Evolutionary conservation across 2,797 vertebrate species (phyloP).

Genomic region (Squalus acanthias): DNA sequence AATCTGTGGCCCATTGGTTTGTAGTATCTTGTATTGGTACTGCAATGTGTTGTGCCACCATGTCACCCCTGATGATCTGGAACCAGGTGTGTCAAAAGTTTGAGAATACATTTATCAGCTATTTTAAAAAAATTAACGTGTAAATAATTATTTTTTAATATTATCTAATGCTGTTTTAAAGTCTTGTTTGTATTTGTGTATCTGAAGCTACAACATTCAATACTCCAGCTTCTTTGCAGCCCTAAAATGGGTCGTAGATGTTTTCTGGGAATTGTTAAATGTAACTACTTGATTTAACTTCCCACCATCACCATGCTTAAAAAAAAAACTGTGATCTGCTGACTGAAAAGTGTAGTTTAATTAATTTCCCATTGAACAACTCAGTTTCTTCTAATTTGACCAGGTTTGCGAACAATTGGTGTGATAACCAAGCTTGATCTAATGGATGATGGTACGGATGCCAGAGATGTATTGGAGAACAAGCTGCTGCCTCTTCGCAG

Average conservation of each 20-base stretch:
- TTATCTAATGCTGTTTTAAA: background rate
- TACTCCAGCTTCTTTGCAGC: background rate
- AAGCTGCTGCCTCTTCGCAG: slow-evolving; percentile 80
- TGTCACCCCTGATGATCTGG: background rate
- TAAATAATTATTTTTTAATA: background rate
- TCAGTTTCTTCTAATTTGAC: background rate
- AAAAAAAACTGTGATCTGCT: background rate
- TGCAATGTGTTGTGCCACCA: background rate
- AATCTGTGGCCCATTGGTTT: background rate
- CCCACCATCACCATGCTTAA: background rate
- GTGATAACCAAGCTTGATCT: slow-evolving; percentile 90
- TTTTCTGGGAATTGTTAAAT: background rate
- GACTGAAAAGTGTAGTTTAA: background rate
- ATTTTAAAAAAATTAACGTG: background rate
- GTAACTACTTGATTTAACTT: background rate
- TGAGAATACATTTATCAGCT: background rate
- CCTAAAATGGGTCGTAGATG: background rate
- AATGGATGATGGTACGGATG: slow-evolving; percentile 88
- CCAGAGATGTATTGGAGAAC: slow-evolving; percentile 80
- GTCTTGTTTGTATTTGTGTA: background rate
- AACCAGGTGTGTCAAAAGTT: background rate
- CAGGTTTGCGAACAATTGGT: slow-evolving; percentile 83
- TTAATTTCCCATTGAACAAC: background rate
- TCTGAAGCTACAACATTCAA: background rate
- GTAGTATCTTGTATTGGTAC: background rate